Conservation (phyloP, 2,797 vertebrate genomes). For the Trichosurus vulpecula region DNA sequence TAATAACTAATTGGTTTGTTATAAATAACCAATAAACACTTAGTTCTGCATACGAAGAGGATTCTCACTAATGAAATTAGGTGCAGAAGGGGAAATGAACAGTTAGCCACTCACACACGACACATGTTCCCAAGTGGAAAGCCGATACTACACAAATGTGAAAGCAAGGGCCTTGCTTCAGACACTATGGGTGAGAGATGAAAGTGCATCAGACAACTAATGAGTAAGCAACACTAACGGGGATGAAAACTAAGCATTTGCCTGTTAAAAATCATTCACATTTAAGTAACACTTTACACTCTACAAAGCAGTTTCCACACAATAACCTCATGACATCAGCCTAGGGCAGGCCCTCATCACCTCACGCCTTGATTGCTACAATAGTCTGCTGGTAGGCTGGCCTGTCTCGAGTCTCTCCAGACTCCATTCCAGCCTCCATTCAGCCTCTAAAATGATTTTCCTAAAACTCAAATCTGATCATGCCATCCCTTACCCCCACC, state of each 20-base stretch:
- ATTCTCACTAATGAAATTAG: neutral
- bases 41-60: neutral
- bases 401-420: neutral
- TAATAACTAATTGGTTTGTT: conserved; percentile 25
- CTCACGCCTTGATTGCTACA: neutral
- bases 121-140: neutral
- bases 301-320: neutral
- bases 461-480: neutral
- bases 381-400: neutral
- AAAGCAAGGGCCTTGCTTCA: neutral
- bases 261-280: neutral
- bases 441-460: neutral
- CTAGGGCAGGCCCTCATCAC: neutral
- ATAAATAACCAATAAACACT: conserved; percentile 39
- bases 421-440: neutral
- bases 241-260: neutral
- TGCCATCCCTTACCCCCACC: neutral
- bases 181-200: neutral
- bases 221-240: neutral
- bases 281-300: neutral
- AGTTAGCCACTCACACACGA: neutral
- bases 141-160: neutral
- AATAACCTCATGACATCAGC: neutral
- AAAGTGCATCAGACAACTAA: neutral
- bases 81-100: neutral